phyloP scores from a whole-genome alignment of 2,113 vertebrate species.

The Dryoscopus gambensis region DNA sequence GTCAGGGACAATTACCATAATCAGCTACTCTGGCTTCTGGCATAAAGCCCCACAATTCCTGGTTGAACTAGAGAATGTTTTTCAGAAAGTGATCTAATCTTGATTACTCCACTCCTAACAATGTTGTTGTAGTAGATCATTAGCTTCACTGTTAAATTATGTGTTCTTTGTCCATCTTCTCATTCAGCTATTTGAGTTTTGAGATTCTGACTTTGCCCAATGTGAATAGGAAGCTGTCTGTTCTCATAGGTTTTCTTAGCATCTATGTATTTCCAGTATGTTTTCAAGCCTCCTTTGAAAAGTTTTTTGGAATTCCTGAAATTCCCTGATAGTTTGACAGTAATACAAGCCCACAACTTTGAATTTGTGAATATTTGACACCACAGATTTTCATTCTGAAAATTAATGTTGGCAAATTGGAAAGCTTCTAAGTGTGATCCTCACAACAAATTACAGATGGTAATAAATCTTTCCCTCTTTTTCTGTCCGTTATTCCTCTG shows the following conservation, averaged over 20 bases:
- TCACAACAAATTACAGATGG: background rate
- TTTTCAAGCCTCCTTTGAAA: background rate
- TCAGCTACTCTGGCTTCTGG: background rate
- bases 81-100: background rate
- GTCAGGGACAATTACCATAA: background rate
- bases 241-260: background rate
- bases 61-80: background rate
- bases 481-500: background rate
- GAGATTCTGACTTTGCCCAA: background rate
- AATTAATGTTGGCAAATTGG: background rate
- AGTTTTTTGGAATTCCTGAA: background rate
- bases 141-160: background rate
- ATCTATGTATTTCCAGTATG: background rate
- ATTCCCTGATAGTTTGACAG: background rate
- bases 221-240: background rate
- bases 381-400: background rate
- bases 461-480: background rate
- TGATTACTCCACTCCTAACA: background rate
- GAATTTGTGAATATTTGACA: background rate
- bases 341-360: background rate
- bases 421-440: background rate
- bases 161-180: background rate
- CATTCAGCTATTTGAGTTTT: background rate
- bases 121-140: background rate
- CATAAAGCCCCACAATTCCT: background rate